These are phyloP conservation scores for Zaprionus kolodkinae DNA, from an alignment of 1,140 invertebrate genomes.

Conservation along the genomic window DNA sequence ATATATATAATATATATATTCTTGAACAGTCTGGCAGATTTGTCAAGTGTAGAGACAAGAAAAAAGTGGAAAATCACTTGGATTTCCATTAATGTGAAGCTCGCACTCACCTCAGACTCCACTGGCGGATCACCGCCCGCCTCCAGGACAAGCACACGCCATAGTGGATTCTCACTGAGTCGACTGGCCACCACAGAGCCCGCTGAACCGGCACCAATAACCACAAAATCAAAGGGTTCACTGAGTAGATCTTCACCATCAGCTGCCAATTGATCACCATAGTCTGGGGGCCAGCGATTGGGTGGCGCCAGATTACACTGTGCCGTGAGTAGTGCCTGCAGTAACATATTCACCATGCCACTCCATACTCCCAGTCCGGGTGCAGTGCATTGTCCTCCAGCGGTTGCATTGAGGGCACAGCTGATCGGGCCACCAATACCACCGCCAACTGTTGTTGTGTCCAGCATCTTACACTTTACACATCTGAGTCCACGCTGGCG, in stretches of 20 bases:
- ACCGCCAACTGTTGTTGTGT: slow-evolving; percentile 5
- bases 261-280: slow-evolving; percentile 85
- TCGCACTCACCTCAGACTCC: slow-evolving; percentile 84
- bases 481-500: slow-evolving; percentile 34
- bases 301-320: slow-evolving; percentile 86
- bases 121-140: slow-evolving; percentile 86
- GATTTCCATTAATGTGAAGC: too few relatives aligned
- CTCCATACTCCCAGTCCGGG: slow-evolving; percentile 56
- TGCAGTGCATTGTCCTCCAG: slow-evolving; percentile 12
- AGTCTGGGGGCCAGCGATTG: slow-evolving; percentile 85
- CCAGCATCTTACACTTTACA: slow-evolving; percentile 43
- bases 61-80: too few relatives aligned
- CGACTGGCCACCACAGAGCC: slow-evolving; percentile 86
- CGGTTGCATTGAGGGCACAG: not conserved
- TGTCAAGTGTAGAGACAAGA: too few relatives aligned
- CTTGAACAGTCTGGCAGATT: not conserved
- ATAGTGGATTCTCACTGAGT: slow-evolving; percentile 85
- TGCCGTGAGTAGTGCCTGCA: slow-evolving; percentile 85
- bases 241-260: slow-evolving; percentile 84
- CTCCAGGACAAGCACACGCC: slow-evolving; percentile 87
- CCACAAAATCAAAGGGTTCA: slow-evolving; percentile 80
- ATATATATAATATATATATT: not conserved
- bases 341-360: slow-evolving; percentile 85
- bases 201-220: slow-evolving; percentile 89
- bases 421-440: slow-evolving; percentile 1